Evolutionary conservation across 2,113 vertebrate genomes (phyloP), one percentile per base, ranked within the genome.

Genomic region (Phyllostomus hastatus): DNA sequence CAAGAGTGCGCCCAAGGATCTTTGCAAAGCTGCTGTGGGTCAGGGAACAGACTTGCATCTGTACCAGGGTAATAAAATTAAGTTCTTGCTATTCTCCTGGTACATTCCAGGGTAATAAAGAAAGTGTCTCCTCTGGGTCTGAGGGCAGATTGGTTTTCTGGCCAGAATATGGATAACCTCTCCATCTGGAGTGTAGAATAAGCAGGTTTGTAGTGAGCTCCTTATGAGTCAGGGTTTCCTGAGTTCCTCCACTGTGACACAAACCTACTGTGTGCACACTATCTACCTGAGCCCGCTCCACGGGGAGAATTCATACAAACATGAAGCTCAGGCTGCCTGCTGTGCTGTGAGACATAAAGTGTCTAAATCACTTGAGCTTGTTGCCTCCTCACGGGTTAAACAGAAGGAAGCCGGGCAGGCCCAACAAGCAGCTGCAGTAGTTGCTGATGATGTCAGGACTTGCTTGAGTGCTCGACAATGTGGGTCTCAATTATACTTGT

Each of bases 271-370:
- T 22, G 8, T 54, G 2, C 17, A 4, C 3, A 41, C 4, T 76
- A 12, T 6, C 9, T 38, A 28, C 11, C 1, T 43, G 35, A 14
- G 0, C 14, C 4, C 10, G 12, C 48, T 54, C 5, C 1, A 26
- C 12, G 26, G 10, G 2, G 2, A 19, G 5, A 59, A 52, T 0
- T 4, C 6, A 28, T 10, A 5, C 2, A 15, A 67, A 26, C 35
- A n/a, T 16, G 15, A 52, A 89, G 19, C 9, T 59, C 11, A 0
- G 0, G 26, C 43, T 66, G 16, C 43, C 67, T 80, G 4, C 33
- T 75, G 12, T 33, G 64, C 41, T 69, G 7, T 43, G n/a, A 35
- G 33, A 1, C 48, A 20, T 33, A 46, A 70, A 81, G 17, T 22
- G 10, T 35, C 54, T 64, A 22, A 43, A 22, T 24, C 46, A 15